Evolutionary conservation across 2,888 invertebrate species (phyloP), one percentile per base, ranked within the genome.

Genomic region (Ctenicera cuprea): DNA sequence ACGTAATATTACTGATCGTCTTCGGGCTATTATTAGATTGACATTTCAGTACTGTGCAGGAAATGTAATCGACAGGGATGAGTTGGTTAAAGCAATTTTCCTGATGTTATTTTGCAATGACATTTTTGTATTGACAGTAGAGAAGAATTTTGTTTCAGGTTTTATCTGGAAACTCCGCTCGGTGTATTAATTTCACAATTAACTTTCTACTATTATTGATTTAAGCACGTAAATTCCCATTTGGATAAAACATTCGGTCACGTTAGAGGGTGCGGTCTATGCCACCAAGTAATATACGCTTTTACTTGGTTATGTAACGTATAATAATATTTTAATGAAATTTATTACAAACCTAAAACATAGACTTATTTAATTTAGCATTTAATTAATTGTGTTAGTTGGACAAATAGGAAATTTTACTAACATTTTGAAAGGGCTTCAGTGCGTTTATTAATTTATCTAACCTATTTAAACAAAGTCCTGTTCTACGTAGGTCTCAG

Each of bases 181-280:
- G 3, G n/a, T 41, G 41, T 14, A 57, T 57, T 57, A 57, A 57
- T 33, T 33, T 3, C 30, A 33, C 18, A 33, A 33, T 14, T 57
- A 37, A 33, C n/a, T 37, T 57, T 57, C n/a, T 26, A 12, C 57
- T 3, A 26, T 30, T 48, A 52, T 65, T 52, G 65, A 65, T 65
- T 65, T 18, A 45, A 52, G 18, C 48, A 41, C 41, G 16, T 52
- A 65, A 65, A 65, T 52, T 65, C 38, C 65, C 65, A 30, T 65
- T 52, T 38, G 65, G 52, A 38, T 26, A 22, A 41, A 48, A 41
- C 41, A 64, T 48, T 41, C 52, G 52, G 65, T 52, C 65, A 65
- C 52, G 65, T 20, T 16, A 65, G 41, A 62, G 38, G 65, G 65
- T 52, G 65, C 22, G 65, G 65, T 20, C 38, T 7, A 9, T 33